phyloP scores from a whole-genome alignment of 2,113 vertebrate genomes.

The Hydrochoerus hydrochaeris region DNA sequence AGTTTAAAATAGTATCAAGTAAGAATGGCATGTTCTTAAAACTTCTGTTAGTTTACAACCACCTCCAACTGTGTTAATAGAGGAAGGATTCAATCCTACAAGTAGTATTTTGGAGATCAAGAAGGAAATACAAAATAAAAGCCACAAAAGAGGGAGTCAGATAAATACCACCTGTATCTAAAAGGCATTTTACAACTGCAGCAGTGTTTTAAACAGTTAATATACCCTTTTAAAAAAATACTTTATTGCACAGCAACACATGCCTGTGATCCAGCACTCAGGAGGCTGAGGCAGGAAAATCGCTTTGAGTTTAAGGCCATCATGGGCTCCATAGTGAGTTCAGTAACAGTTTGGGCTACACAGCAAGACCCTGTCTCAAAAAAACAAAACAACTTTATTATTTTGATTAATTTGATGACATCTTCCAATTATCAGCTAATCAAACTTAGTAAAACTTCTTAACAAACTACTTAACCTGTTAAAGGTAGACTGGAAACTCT shows the following conservation, averaged over 20 bases:
- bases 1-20: not conserved
- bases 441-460: not conserved
- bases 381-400: not conserved
- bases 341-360: not conserved
- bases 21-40: slow-evolving; percentile 22
- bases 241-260: not conserved
- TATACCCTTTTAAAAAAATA: not conserved
- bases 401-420: slow-evolving; percentile 37
- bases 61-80: not conserved
- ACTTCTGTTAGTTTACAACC: slow-evolving; percentile 49
- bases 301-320: not conserved
- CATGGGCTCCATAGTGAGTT: not conserved
- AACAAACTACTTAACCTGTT: slow-evolving; percentile 6
- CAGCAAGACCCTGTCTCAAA: not conserved
- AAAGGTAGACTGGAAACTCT: not conserved
- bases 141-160: not conserved
- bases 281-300: not conserved
- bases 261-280: not conserved
- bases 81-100: slow-evolving; percentile 34
- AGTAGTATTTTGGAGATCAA: slow-evolving; percentile 6
- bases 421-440: not conserved
- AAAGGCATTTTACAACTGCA: slow-evolving; percentile 56
- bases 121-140: slow-evolving; percentile 60
- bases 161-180: slow-evolving; percentile 30
- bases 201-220: not conserved